Percentiles rank a stretch among this genome's conserved stretches.
Evolutionary conservation across 2,113 vertebrate genomes (phyloP).

Genomic region (Chlamydotis undulata): DNA sequence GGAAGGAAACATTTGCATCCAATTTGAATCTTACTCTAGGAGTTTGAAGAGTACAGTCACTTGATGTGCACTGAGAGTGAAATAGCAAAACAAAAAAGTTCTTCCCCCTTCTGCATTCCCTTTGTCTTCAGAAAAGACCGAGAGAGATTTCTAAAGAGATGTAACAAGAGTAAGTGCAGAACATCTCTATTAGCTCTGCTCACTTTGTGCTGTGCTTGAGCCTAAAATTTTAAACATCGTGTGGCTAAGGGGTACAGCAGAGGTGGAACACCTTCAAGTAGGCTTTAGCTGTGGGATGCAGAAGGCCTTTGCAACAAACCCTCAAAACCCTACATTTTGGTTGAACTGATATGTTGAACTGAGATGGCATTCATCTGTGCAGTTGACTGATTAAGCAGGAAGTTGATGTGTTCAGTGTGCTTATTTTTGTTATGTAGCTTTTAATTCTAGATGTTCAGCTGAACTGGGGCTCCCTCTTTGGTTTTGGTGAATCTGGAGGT

Average conservation of each 20-base stretch:
- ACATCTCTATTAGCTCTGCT: neutral
- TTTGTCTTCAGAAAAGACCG: neutral
- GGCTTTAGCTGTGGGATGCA: neutral
- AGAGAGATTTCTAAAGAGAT: neutral
- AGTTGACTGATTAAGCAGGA: neutral
- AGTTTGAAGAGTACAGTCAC: neutral
- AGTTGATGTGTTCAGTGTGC: neutral
- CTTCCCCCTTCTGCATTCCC: neutral
- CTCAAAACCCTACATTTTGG: neutral
- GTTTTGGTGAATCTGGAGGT: neutral
- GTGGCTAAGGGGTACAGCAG: fast-evolving
- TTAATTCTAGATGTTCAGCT: neutral
- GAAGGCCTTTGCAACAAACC: neutral
- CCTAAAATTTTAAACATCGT: neutral
- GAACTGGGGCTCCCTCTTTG: neutral
- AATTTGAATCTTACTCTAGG: neutral
- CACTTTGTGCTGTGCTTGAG: neutral
- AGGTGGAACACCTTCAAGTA: neutral
- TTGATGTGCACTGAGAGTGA: neutral
- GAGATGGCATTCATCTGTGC: fast-evolving
- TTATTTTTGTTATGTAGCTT: neutral
- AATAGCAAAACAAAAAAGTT: neutral
- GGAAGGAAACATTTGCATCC: neutral
- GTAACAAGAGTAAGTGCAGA: neutral
- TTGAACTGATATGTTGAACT: neutral